A percentile compares a stretch with the other conserved stretches of the same genome.
Evolutionary conservation across 1,140 invertebrate genomes (phyloP).

Genomic region (Drosophila biarmipes): DNA sequence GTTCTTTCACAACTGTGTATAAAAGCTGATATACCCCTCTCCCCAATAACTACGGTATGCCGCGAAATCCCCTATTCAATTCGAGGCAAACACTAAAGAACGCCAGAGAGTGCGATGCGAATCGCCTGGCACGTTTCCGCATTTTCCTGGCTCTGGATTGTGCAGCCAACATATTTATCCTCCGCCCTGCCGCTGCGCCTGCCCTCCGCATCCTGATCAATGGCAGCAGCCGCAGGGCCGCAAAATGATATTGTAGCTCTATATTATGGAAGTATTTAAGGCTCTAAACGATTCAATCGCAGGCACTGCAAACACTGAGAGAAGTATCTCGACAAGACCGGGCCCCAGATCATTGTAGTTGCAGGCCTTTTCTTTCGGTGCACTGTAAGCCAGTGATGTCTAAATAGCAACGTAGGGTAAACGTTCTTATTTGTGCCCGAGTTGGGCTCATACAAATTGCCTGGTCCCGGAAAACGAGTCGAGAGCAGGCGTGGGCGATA

Average conservation of each 20-base stretch:
- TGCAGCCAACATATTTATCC: conserved; percentile 18
- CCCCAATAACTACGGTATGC: not conserved
- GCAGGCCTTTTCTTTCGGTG: conserved; percentile 15
- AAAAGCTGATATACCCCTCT: not conserved
- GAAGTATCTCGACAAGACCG: not conserved
- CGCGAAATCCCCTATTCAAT: conserved; percentile 50
- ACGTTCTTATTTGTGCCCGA: conserved; percentile 64
- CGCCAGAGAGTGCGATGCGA: conserved; percentile 41
- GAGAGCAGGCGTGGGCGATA: conserved; percentile 71
- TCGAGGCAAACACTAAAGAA: conserved; percentile 34
- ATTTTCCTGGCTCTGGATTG: conserved; percentile 50
- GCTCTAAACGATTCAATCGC: conserved; percentile 76
- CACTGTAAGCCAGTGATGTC: conserved; percentile 52
- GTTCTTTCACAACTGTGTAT: too few relatives aligned
- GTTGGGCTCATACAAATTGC: conserved; percentile 62
- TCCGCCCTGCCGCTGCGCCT: not conserved
- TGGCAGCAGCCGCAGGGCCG: conserved; percentile 68
- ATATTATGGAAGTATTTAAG: conserved; percentile 71
- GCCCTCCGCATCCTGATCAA: conserved; percentile 53
- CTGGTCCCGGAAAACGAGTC: conserved; percentile 7
- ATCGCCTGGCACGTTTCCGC: conserved; percentile 69
- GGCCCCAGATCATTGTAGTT: not conserved
- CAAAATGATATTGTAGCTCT: conserved; percentile 73
- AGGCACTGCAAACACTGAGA: conserved; percentile 38
- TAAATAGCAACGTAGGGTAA: conserved; percentile 57